These are phyloP conservation scores for Dynastes hyllus DNA, from an alignment of 2,888 invertebrate genomes.

Conservation along the genomic window DNA sequence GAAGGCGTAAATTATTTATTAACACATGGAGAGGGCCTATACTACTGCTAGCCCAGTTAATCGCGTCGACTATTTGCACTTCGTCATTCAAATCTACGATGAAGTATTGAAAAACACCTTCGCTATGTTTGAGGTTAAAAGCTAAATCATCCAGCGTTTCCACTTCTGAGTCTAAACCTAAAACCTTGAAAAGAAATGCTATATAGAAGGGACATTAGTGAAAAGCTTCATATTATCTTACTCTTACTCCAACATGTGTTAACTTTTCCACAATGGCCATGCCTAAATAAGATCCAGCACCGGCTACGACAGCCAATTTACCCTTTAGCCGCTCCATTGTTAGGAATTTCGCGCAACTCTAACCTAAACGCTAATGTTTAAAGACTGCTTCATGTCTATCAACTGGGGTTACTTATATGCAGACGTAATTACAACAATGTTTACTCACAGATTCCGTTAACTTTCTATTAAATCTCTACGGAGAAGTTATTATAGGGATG, in stretches of 20 bases:
- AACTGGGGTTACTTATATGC: too few relatives aligned
- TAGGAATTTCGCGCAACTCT: too few relatives aligned
- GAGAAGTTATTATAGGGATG: too few relatives aligned
- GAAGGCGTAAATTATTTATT: constrained; percentile 44
- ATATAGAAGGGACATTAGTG: not conserved
- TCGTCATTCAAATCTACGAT: too few relatives aligned
- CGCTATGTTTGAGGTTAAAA: not conserved
- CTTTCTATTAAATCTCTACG: too few relatives aligned
- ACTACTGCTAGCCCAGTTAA: constrained; percentile 44
- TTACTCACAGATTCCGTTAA: too few relatives aligned
- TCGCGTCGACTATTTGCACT: not conserved
- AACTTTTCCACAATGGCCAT: constrained; percentile 11
- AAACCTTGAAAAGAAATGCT: not conserved
- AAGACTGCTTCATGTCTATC: too few relatives aligned
- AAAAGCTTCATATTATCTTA: not conserved
- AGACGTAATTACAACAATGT: too few relatives aligned
- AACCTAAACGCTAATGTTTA: too few relatives aligned
- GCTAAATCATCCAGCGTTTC: constrained; percentile 3
- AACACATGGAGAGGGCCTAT: constrained; percentile 50
- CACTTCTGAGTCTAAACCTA: constrained; percentile 9
- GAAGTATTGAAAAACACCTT: too few relatives aligned
- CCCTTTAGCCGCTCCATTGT: not conserved
- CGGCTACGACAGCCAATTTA: not conserved
- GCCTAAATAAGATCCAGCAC: constrained; percentile 10
- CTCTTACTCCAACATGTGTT: not conserved